Evolutionary conservation across 2,888 invertebrate genomes (phyloP), one percentile per base, ranked within the genome.

Genomic region (Athetis lepigone): DNA sequence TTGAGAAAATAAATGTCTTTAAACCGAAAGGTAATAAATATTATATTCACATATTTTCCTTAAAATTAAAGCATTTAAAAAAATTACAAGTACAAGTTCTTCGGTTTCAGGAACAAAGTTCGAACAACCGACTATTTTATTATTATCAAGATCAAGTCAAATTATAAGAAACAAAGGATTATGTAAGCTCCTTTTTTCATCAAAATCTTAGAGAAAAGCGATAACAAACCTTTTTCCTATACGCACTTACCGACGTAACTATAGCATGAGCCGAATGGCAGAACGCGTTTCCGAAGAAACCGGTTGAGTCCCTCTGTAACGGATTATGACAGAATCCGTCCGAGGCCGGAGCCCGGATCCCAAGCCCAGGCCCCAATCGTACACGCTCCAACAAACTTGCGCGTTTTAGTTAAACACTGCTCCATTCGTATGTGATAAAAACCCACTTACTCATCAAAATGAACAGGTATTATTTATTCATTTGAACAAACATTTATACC

Each of bases 381-480:
- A 71, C 79, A 84, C 82, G 85, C 86, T 85, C 72, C 84, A 83
- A 77, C 78, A 80, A 86, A 85, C 83, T 85, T 85, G 75, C 80
- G 79, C 81, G 79, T 81, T 85, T 78, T 75, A 82, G 82, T 83
- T 80, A 80, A 85, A 85, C 74, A 68, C 49, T 37, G 43, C 47
- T 33, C 33, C 67, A 51, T 54, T 43, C 63, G 21, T 27, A 47
- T 67, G 67, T 68, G 68, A 69, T 63, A 60, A 72, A 75, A 71
- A 60, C 51, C 55, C 50, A 43, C 43, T 70, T 62, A 54, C 50
- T 58, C 55, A 51, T 47, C 55, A 58, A 55, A 61, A 69, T 45
- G 43, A 47, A 60, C 54, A 45, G 33, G 46, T 62, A 61, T 61
- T 70, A 36, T 62, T 70, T 51, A 51, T 40, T 51, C 23, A 60